phyloP scores from a whole-genome alignment of 2,113 vertebrate genomes.

The Poecilia latipinna region DNA sequence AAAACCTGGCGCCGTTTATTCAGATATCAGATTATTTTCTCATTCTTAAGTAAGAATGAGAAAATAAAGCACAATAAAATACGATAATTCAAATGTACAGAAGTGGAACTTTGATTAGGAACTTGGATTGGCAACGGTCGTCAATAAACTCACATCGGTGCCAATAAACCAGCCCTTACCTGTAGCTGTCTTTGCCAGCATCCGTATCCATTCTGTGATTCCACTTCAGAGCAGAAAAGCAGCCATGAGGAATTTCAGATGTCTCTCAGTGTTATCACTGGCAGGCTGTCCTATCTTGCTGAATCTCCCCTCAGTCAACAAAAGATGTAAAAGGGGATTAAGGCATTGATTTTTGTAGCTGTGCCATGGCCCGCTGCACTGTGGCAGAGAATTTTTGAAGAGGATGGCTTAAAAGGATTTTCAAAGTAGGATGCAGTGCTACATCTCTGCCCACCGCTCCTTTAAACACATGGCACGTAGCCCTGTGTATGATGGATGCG shows the following conservation, averaged over 20 bases:
- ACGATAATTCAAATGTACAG: not conserved
- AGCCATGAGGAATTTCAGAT: constrained; percentile 32
- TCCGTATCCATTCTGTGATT: constrained; percentile 8
- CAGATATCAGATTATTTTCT: no score
- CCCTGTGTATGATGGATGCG: constrained; percentile 50
- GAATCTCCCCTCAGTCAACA: constrained; percentile 53
- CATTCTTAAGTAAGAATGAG: not conserved
- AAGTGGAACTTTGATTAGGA: not conserved
- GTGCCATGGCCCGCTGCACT: constrained; percentile 33
- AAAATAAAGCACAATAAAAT: not conserved
- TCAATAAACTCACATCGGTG: not conserved
- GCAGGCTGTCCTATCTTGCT: constrained; percentile 30
- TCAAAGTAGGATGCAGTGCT: constrained; percentile 38
- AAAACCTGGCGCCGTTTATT: no score
- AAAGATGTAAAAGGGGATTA: constrained; percentile 65
- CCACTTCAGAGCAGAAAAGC: constrained; percentile 22
- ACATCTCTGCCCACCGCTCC: constrained; percentile 58
- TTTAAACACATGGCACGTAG: constrained; percentile 66
- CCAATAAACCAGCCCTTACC: constrained; percentile 15
- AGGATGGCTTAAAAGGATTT: constrained; percentile 66
- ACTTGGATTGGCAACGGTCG: not conserved
- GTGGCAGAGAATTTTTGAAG: constrained; percentile 41
- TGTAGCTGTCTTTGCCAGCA: not conserved
- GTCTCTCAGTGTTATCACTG: constrained; percentile 34
- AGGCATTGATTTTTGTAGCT: constrained; percentile 55